Percentiles rank a stretch among this genome's conserved stretches.
Evolutionary conservation across 2,888 invertebrate species (phyloP).

Genomic region (Mesorhabditis belari): DNA sequence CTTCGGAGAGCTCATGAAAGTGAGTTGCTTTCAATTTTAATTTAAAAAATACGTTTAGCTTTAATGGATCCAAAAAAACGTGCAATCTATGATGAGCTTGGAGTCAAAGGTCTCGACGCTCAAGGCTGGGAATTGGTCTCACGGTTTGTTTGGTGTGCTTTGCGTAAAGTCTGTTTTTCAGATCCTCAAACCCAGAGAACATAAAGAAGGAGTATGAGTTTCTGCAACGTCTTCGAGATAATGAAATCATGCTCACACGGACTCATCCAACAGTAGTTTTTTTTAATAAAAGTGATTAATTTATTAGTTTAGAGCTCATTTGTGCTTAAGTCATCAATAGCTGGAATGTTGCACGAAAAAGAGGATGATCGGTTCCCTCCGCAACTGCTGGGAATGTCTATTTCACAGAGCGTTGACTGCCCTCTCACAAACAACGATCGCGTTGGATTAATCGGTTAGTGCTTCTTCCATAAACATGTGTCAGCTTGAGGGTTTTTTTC

Average conservation of each 20-base stretch:
- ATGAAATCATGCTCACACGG: conserved; percentile 75
- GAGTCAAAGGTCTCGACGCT: conserved; percentile 82
- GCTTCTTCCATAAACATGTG: no score
- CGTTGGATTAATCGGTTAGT: background rate
- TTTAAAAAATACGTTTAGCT: conserved; percentile 61
- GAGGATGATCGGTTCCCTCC: conserved; percentile 43
- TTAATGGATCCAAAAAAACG: conserved; percentile 84
- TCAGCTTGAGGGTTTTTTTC: no score
- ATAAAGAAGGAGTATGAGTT: conserved; percentile 93
- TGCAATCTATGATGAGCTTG: conserved; percentile 84
- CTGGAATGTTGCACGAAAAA: conserved; percentile 40
- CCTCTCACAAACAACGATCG: conserved; percentile 22
- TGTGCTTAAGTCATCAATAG: conserved; percentile 37
- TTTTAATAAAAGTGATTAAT: background rate
- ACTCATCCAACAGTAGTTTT: conserved; percentile 72
- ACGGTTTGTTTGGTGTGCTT: conserved; percentile 52
- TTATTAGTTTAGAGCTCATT: conserved; percentile 20
- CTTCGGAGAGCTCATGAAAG: conserved; percentile 88
- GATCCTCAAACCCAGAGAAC: conserved; percentile 75
- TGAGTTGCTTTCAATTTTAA: conserved; percentile 50
- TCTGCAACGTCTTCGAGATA: conserved; percentile 70
- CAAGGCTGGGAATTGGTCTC: conserved; percentile 58
- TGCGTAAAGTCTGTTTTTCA: background rate
- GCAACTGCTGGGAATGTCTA: conserved; percentile 35
- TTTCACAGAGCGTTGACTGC: conserved; percentile 45